These are phyloP conservation scores for Dasyornis broadbenti DNA, from an alignment of 2,113 vertebrate genomes.

Conservation along the genomic window DNA sequence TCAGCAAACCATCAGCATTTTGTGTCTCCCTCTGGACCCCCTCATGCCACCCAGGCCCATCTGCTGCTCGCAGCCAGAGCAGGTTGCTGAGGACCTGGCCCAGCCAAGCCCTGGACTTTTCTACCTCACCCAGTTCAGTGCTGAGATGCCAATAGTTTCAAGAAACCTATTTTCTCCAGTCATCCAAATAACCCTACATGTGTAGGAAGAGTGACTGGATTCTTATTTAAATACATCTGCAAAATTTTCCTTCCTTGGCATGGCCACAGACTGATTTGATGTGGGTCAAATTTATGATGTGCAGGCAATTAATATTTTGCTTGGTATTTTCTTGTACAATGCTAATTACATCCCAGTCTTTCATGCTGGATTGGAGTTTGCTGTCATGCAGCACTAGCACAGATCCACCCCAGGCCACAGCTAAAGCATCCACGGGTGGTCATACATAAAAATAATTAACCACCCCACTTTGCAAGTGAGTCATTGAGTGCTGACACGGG, in stretches of 20 bases:
- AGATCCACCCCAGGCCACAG: background rate
- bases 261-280: rapidly evolving
- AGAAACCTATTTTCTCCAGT: background rate
- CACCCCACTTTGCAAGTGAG: background rate
- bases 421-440: background rate
- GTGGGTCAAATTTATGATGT: background rate
- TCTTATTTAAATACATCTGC: background rate
- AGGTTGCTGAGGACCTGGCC: background rate
- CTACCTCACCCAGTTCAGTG: background rate
- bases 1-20: background rate
- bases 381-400: background rate
- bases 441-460: background rate
- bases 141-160: background rate
- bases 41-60: background rate
- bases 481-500: background rate
- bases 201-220: background rate
- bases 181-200: rapidly evolving
- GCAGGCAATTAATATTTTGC: background rate
- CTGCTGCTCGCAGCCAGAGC: background rate
- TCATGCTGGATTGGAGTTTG: background rate
- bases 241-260: background rate
- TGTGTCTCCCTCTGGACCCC: background rate
- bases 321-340: rapidly evolving
- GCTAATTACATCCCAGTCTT: background rate
- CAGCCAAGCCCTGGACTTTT: background rate